Base-by-base conservation (phyloP, 2,888 invertebrate species). In the Netelia fuscicornis region DNA sequence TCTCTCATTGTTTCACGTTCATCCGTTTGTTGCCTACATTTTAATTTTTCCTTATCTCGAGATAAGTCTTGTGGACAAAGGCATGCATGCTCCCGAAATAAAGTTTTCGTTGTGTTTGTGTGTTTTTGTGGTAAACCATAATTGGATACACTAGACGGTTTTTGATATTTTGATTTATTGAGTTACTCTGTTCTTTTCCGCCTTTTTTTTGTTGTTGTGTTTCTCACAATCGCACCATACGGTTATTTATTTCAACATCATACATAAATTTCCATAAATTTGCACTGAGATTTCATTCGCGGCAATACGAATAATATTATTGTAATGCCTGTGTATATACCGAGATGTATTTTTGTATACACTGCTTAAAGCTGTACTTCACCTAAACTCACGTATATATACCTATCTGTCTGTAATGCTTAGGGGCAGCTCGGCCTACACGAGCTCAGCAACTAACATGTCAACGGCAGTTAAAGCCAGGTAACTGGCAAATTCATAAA, bases 361-460 rank as follows among this genome's bases (percentile, higher is more conserved):
- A 70, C 62, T 72, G 81, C 70, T 81, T 75, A 37, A 75, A 72
- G 71, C 67, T 81, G 81, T 75, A 70, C 13, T 81, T 62, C 17
- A 75, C 67, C 67, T 80, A 82, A 85, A 88, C 84, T 88, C 74
- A 87, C 78, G 79, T 82, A 20, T 68, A 68, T 84, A 85, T 64
- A 70, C 74, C 23, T 75, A 58, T 83, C 42, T 87, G 56, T 75
- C 65, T 85, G 88, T 86, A 87, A 90, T 84, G 87, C 86, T 37
- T 86, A 94, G 93, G 93, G 92, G 92, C 92, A 92, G 92, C 86
- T 93, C 93, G 87, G 89, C 92, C 88, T 92, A 90, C 89, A 92
- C 93, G 89, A 92, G 91, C 88, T 94, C 94, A 86, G 91, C 93
- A 86, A 93, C 94, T 94, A 94, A 94, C 90, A 94, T 93, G 88